Conservation (phyloP, 2,888 invertebrate genomes). For the Branchellion lobata region DNA sequence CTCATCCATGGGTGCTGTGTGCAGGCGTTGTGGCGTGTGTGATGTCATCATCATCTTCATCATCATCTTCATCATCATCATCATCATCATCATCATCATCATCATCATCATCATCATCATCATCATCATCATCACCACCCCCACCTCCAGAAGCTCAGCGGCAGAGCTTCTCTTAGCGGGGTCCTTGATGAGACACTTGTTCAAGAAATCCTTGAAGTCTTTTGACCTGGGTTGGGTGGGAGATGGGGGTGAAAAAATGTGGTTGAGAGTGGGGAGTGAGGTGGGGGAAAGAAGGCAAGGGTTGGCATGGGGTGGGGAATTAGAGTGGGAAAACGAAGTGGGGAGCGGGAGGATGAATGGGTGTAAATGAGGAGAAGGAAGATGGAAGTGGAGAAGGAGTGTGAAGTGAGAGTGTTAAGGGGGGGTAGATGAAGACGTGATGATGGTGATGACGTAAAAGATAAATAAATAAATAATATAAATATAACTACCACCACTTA, state of each 20-base stretch:
- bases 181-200: conserved; percentile 39
- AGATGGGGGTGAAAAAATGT: no score
- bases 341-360: not conserved
- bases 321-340: not conserved
- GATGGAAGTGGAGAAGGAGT: no score
- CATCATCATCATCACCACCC: not conserved
- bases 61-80: conserved; percentile 14
- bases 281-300: no score
- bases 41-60: not conserved
- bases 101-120: not conserved
- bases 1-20: not conserved
- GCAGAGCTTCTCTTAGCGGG: conserved; percentile 28
- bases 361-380: not conserved
- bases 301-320: conserved; percentile 18
- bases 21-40: no score
- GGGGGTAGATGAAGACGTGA: no score
- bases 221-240: conserved; percentile 22
- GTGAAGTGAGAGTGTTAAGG: no score
- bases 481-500: no score
- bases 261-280: not conserved
- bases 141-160: conserved; percentile 33
- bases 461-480: no score
- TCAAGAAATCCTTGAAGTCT: conserved; percentile 40
- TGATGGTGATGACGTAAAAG: no score
- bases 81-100: conserved; percentile 6